Conservation (phyloP, 2,797 vertebrate species). For the Heliangelus exortis region DNA sequence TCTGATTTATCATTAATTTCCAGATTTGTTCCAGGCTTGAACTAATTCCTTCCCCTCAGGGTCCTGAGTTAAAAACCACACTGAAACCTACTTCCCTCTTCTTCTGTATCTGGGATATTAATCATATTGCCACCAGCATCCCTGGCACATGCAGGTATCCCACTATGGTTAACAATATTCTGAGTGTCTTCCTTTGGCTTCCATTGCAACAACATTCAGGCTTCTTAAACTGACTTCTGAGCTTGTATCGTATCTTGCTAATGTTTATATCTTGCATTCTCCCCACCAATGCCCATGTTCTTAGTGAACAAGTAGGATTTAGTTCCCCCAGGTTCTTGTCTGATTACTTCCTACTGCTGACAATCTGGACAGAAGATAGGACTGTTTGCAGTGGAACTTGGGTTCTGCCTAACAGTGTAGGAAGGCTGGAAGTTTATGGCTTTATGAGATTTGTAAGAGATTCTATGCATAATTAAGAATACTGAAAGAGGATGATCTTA, state of each 20-base stretch:
- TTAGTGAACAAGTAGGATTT: not conserved
- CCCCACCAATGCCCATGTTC: not conserved
- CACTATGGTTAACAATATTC: not conserved
- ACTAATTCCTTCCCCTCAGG: slow-evolving; percentile 56
- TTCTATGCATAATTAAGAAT: not conserved
- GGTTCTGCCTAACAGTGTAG: not conserved
- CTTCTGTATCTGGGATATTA: slow-evolving; percentile 51
- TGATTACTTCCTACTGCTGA: not conserved
- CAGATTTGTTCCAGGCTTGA: slow-evolving; percentile 67
- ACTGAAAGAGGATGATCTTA: not conserved
- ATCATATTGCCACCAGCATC: slow-evolving; percentile 31
- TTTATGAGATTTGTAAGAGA: not conserved
- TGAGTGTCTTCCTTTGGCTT: not conserved
- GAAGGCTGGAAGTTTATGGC: not conserved
- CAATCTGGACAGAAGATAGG: not conserved
- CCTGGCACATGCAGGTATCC: not conserved
- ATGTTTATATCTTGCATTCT: not conserved
- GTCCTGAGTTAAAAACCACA: slow-evolving; percentile 51
- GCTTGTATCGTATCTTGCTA: not conserved
- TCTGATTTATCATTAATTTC: slow-evolving; percentile 76
- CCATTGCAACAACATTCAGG: not conserved
- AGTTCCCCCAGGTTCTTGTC: not conserved
- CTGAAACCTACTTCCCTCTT: slow-evolving; percentile 35
- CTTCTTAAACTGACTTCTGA: not conserved
- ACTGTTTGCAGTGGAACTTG: not conserved